phyloP scores from a whole-genome alignment of 1,140 invertebrate species.

The Drosophila melanogaster region DNA sequence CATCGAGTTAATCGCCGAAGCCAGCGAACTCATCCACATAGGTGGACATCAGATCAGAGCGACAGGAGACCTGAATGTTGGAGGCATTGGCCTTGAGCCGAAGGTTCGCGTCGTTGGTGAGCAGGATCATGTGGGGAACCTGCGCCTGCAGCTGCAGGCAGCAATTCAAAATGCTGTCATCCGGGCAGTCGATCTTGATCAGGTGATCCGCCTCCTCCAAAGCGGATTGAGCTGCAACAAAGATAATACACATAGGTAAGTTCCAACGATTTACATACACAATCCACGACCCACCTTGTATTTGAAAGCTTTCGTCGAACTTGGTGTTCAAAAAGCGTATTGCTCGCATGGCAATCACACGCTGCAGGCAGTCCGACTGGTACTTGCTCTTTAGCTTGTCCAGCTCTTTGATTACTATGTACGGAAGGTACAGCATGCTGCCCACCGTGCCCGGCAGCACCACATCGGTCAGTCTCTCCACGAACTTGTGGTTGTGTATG shows the following conservation, averaged over 20 bases:
- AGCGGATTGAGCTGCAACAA: constrained; percentile 55
- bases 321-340: constrained; percentile 73
- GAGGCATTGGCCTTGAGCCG: constrained; percentile 76
- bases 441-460: constrained; percentile 24
- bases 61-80: constrained; percentile 55
- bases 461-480: constrained; percentile 26
- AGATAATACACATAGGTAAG: no score
- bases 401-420: constrained; percentile 64
- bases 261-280: neutral
- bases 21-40: constrained; percentile 39
- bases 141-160: constrained; percentile 72
- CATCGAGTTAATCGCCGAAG: neutral
- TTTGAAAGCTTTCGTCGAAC: constrained; percentile 58
- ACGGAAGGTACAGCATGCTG: constrained; percentile 50
- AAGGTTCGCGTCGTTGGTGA: constrained; percentile 77
- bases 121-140: constrained; percentile 61
- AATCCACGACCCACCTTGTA: constrained; percentile 58
- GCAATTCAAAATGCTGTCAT: constrained; percentile 80
- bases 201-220: constrained; percentile 57
- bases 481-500: constrained; percentile 29
- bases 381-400: constrained; percentile 64
- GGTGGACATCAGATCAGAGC: constrained; percentile 54
- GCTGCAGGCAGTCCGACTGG: neutral
- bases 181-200: constrained; percentile 64
- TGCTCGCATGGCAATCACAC: constrained; percentile 56